These are phyloP conservation scores for Leptocoma aspasia DNA, from an alignment of 2,113 vertebrate species.

Conservation along the genomic window DNA sequence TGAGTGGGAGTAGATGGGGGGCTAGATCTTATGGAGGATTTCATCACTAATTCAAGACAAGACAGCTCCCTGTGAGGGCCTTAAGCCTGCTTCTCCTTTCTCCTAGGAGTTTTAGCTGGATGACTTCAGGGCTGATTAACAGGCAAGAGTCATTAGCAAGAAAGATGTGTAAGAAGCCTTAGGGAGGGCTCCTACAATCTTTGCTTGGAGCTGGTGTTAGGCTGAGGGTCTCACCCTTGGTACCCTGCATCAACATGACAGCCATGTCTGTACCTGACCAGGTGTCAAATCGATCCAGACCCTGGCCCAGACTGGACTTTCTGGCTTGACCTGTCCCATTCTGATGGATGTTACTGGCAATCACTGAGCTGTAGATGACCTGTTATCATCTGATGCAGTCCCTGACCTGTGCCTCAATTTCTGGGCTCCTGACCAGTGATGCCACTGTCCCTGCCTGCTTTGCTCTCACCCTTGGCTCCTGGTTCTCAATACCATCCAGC, in stretches of 20 bases:
- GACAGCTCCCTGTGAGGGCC: not conserved
- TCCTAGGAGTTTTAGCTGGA: not conserved
- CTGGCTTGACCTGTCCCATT: not conserved
- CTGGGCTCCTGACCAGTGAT: not conserved
- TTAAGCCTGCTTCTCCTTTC: not conserved
- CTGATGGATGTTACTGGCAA: not conserved
- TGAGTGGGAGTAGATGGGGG: not conserved
- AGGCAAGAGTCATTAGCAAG: not conserved
- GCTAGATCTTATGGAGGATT: not conserved
- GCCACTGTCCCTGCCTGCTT: not conserved
- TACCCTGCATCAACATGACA: not conserved
- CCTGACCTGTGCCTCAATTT: not conserved
- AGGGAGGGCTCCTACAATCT: not conserved
- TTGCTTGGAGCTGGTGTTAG: not conserved
- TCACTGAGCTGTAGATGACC: not conserved
- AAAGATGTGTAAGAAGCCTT: not conserved
- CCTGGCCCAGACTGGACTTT: not conserved
- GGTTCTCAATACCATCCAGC: not conserved
- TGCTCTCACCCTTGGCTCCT: not conserved
- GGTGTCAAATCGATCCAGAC: fast-evolving
- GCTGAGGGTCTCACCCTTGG: not conserved
- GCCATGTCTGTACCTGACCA: not conserved
- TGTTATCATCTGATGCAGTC: not conserved
- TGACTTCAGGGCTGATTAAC: not conserved
- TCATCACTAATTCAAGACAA: not conserved